A percentile compares a stretch with the other conserved stretches of the same genome.
These are phyloP conservation scores for Galeruca laticollis DNA, from an alignment of 2,888 invertebrate species.

Conservation along the genomic window DNA sequence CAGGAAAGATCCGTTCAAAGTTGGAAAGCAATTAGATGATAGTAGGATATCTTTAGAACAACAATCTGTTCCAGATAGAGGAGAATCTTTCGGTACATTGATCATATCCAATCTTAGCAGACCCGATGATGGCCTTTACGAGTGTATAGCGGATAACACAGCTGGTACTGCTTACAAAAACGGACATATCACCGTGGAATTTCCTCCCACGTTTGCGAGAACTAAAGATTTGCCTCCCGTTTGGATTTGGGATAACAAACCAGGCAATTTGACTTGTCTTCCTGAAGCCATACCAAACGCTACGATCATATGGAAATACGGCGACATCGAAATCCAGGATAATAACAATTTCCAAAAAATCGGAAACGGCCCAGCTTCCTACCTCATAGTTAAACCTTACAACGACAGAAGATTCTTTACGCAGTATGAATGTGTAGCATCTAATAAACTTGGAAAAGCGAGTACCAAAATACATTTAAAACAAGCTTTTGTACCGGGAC, in stretches of 20 bases:
- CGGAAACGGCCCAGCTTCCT: constrained; percentile 77
- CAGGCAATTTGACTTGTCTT: constrained; percentile 87
- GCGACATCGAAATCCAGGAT: constrained; percentile 53
- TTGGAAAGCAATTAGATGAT: constrained; percentile 74
- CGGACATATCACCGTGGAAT: constrained; percentile 87
- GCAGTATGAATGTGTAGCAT: constrained; percentile 84
- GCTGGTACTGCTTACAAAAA: constrained; percentile 80
- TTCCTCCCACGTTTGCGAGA: constrained; percentile 82
- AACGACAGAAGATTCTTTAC: constrained; percentile 76
- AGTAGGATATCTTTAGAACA: constrained; percentile 75
- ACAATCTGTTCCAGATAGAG: constrained; percentile 69
- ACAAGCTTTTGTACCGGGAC: constrained; percentile 70
- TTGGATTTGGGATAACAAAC: constrained; percentile 86
- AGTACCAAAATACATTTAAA: constrained; percentile 57
- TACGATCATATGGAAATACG: constrained; percentile 86
- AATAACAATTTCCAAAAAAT: constrained; percentile 51
- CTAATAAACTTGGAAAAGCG: constrained; percentile 84
- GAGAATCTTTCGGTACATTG: constrained; percentile 76
- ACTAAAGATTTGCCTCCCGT: constrained; percentile 78
- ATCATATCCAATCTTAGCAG: constrained; percentile 76
- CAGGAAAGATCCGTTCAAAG: constrained; percentile 72
- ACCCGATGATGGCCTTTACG: constrained; percentile 89
- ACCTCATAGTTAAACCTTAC: constrained; percentile 77
- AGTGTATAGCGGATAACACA: constrained; percentile 85
- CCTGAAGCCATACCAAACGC: constrained; percentile 92